These are phyloP conservation scores for Drosophila miranda DNA, from an alignment of 1,140 invertebrate species.

Conservation along the genomic window DNA sequence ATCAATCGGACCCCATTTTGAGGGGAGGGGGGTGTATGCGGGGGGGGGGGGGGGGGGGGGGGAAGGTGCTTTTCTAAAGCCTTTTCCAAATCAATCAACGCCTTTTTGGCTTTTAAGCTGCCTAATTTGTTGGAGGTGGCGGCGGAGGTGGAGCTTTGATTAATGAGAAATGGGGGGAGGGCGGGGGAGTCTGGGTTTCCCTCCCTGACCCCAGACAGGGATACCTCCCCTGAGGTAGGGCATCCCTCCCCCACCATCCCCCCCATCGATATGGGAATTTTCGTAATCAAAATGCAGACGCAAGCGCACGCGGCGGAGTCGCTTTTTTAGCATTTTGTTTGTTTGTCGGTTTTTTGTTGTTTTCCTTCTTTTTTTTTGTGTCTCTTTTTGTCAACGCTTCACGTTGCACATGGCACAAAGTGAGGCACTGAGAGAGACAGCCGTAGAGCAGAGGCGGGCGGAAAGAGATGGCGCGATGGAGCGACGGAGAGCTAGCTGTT, in stretches of 20 bases:
- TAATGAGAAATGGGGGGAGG: constrained; percentile 13
- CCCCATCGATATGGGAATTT: constrained; percentile 32
- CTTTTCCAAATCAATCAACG: constrained; percentile 73
- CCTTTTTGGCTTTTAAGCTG: constrained; percentile 58
- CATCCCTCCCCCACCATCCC: neutral
- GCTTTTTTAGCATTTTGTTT: constrained; percentile 29
- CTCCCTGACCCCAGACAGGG: too few species aligned
- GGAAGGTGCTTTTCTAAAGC: constrained; percentile 18
- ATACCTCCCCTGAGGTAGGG: neutral
- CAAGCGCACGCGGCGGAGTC: neutral
- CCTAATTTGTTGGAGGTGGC: constrained; percentile 50
- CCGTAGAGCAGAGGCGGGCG: neutral
- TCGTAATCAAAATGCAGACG: constrained; percentile 58
- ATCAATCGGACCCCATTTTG: constrained; percentile 9
- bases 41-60: too few species aligned
- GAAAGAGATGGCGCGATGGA: constrained; percentile 1
- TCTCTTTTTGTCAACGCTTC: constrained; percentile 63
- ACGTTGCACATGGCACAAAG: constrained; percentile 49
- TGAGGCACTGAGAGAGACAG: constrained; percentile 27
- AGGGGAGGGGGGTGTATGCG: neutral
- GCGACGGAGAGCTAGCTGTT: neutral
- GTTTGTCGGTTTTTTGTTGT: constrained; percentile 15
- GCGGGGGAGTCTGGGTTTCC: too few species aligned
- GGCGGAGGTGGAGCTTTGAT: constrained; percentile 28
- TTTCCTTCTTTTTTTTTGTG: constrained; percentile 4